Conservation (phyloP, 2,113 vertebrate species). For the Halichoerus grypus region DNA sequence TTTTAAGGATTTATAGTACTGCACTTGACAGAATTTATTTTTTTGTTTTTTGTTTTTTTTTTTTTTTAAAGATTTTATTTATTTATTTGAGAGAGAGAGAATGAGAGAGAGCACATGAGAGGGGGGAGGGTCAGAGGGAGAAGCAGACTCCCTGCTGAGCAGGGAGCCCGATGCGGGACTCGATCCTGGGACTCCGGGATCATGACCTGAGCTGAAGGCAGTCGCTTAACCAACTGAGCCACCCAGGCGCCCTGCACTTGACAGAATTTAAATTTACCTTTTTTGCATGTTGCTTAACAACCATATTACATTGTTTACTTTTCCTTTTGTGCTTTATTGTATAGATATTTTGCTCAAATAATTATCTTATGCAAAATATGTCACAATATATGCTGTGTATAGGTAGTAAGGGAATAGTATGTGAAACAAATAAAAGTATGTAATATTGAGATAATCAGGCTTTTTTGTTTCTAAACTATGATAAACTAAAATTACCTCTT, state of each 20-base stretch:
- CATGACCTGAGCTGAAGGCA: too few relatives aligned
- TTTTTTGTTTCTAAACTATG: neutral
- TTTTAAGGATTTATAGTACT: neutral
- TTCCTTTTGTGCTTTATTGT: conserved; percentile 1
- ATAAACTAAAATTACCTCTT: neutral
- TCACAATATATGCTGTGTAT: neutral
- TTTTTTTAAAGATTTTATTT: too few relatives aligned
- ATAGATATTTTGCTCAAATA: neutral
- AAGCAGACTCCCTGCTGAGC: too few relatives aligned
- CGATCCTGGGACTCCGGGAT: too few relatives aligned
- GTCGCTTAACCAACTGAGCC: too few relatives aligned
- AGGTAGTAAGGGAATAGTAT: neutral
- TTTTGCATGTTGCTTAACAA: neutral
- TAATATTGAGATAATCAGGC: neutral
- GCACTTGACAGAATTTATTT: conserved; percentile 26
- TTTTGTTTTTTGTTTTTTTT: too few relatives aligned
- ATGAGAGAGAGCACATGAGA: too few relatives aligned
- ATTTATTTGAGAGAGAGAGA: too few relatives aligned
- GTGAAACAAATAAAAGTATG: neutral
- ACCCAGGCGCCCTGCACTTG: too few relatives aligned
- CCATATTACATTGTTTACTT: neutral
- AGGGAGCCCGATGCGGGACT: too few relatives aligned
- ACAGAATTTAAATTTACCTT: conserved; percentile 5
- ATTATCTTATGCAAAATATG: neutral
- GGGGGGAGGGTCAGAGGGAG: too few relatives aligned